A percentile compares a stretch with the other conserved stretches of the same genome.
Evolutionary conservation across 2,888 invertebrate species (phyloP).

Genomic region (Lithosia quadra): DNA sequence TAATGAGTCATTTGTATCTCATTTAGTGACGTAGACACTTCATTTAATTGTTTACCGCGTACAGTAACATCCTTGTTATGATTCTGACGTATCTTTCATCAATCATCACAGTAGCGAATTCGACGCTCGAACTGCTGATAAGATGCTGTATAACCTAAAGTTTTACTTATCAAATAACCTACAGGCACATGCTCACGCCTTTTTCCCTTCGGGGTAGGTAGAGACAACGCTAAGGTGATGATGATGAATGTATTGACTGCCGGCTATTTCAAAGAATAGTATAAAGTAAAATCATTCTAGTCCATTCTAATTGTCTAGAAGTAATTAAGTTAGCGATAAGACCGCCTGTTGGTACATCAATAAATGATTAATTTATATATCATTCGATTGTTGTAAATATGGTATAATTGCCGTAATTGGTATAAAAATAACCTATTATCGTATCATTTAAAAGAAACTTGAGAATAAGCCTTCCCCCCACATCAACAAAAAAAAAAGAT

Average conservation of each 20-base stretch:
- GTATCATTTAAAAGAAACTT: background rate
- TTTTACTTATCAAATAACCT: too few relatives aligned
- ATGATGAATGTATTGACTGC: too few relatives aligned
- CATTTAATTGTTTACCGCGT: constrained; percentile 2
- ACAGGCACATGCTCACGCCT: too few relatives aligned
- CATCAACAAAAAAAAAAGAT: too few relatives aligned
- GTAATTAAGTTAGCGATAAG: background rate
- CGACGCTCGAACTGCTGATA: background rate
- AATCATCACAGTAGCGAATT: background rate
- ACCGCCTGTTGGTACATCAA: background rate
- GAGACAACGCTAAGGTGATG: too few relatives aligned
- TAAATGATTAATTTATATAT: background rate
- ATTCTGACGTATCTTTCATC: background rate
- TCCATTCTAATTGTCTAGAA: background rate
- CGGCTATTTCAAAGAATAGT: too few relatives aligned
- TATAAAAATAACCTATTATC: background rate
- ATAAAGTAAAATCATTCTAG: background rate
- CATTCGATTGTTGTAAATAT: background rate
- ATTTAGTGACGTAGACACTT: constrained; percentile 7
- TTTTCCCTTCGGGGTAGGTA: too few relatives aligned
- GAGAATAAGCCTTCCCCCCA: background rate
- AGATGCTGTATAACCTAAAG: background rate
- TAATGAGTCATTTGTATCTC: background rate
- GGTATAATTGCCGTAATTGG: background rate
- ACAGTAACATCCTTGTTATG: constrained; percentile 2